phyloP scores from a whole-genome alignment of 2,113 vertebrate genomes.

The Apaloderma vittatum region DNA sequence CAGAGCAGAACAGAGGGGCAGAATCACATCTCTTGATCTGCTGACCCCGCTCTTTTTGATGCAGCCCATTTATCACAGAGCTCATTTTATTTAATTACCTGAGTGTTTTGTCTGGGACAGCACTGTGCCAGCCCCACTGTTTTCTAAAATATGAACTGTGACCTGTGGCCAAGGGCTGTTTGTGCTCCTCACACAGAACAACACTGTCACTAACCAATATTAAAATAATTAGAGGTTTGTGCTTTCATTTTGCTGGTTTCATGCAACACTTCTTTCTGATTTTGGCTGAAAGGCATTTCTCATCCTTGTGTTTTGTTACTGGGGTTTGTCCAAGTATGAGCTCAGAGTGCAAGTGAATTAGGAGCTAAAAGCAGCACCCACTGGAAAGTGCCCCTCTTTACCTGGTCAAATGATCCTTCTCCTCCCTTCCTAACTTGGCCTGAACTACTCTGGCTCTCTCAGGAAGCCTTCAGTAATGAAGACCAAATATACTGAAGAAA shows the following conservation, averaged over 20 bases:
- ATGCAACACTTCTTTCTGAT: background rate
- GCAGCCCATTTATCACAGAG: background rate
- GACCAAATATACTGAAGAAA: background rate
- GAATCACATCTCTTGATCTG: too few species aligned
- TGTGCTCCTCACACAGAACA: slow-evolving; percentile 6
- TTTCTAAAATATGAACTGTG: slow-evolving; percentile 29
- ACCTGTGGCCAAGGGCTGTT: slow-evolving; percentile 60
- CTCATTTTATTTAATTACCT: slow-evolving; percentile 16
- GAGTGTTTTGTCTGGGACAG: background rate
- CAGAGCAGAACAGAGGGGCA: too few species aligned
- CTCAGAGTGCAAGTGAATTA: background rate
- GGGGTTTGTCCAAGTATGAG: background rate
- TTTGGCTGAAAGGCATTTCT: slow-evolving; percentile 44
- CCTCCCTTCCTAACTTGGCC: background rate
- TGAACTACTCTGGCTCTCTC: background rate
- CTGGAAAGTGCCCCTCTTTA: background rate
- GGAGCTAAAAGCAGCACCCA: background rate
- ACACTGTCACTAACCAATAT: slow-evolving; percentile 49
- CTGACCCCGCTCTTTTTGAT: too few species aligned
- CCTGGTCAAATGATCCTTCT: background rate
- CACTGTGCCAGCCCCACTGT: background rate
- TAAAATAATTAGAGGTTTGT: slow-evolving; percentile 65
- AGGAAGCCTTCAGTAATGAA: background rate
- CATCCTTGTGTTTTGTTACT: background rate
- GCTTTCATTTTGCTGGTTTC: slow-evolving; percentile 54